Base-by-base conservation (phyloP, 2,888 invertebrate species). In the Chrysolina oricalcia region DNA sequence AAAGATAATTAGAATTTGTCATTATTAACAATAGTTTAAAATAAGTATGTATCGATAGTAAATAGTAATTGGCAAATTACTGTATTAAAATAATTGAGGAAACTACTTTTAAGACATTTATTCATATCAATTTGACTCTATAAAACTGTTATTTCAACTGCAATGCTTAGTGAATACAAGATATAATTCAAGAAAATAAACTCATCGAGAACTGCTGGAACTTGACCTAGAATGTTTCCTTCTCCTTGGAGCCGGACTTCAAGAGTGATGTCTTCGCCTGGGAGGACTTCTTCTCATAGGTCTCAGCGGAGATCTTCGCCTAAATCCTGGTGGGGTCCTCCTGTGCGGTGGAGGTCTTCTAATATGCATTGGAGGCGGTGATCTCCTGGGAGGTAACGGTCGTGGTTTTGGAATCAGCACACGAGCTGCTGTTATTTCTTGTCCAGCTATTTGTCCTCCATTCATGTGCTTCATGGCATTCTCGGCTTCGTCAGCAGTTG, bases 391-490 rank as follows among this genome's bases (percentile, higher is more conserved):
- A 0, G 91, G 91, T 0, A 91, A 89, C 2, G 89, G 89, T 74
- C 94, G 62, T 3, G 93, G 93, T 78, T 94, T 94, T 53, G 94
- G 95, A 69, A 96, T 90, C 86, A 98, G 90, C 77, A 98, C 97
- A n/a, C 98, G 96, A 50, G 97, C 97, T 43, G 97, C 97, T 23
- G 97, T 96, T 70, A 99, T 95, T 90, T 98, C 98, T 88, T 98
- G 97, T 17, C 97, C 97, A 90, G 98, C 98, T 85, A 98, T 96
- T 90, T 98, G 98, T 71, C 97, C 99, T 87, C 98, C 99, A 90
- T 99, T 98, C 99, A 99, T 99, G 87, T 98, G 97, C 89, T 98
- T 98, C 94, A 99, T 97, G 0, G 99, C 99, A 88, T 98, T 97
- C 87, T 98, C 98, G 21, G 99, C 98, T 88, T 98, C 98, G 82